A percentile compares a stretch with the other conserved stretches of the same genome.
Conservation (phyloP, 2,113 vertebrate species). For the Eudorcas thomsonii region DNA sequence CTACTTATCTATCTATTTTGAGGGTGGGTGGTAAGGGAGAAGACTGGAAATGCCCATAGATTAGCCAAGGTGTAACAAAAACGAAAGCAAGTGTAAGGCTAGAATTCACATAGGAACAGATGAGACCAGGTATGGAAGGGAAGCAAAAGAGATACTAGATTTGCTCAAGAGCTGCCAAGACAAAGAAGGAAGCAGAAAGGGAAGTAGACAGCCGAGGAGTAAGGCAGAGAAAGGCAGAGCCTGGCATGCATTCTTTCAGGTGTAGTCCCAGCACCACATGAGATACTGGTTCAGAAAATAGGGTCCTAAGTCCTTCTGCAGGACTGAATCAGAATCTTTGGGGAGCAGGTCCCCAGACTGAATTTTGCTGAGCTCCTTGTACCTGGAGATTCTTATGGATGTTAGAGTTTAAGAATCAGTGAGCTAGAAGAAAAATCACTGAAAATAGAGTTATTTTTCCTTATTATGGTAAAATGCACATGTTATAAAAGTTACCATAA, state of each 20-base stretch:
- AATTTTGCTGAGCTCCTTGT: background rate
- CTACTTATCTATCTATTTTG: background rate
- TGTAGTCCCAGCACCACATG: background rate
- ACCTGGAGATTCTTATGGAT: background rate
- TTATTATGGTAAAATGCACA: background rate
- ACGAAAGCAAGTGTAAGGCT: background rate
- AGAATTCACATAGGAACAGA: background rate
- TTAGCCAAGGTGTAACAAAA: background rate
- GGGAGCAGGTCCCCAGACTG: background rate
- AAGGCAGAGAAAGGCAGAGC: background rate
- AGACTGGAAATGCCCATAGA: background rate
- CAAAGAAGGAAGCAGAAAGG: background rate
- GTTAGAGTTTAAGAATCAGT: background rate
- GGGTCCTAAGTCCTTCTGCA: background rate
- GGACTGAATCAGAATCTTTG: background rate
- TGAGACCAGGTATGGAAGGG: background rate
- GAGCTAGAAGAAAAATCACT: background rate
- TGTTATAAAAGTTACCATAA: background rate
- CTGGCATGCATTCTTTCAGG: background rate
- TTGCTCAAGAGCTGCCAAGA: background rate
- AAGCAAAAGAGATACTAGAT: background rate
- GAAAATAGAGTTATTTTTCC: background rate
- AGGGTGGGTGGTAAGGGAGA: background rate
- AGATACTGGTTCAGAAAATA: background rate
- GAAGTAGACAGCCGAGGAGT: background rate